Conservation (phyloP, 2,888 invertebrate species). For the Stomorhina lunata region DNA sequence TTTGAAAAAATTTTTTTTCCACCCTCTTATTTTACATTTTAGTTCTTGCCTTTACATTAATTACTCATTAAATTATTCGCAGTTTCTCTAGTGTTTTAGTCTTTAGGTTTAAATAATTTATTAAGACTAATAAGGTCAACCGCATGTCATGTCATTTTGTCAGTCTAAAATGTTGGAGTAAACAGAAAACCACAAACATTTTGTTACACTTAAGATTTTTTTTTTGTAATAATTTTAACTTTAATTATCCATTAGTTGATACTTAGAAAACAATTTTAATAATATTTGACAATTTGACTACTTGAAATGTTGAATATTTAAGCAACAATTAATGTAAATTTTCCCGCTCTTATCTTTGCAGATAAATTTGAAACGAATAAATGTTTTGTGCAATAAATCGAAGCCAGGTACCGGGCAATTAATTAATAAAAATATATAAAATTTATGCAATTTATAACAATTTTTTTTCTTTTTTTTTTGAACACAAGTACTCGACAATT, state of each 20-base stretch:
- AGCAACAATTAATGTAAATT: conserved; percentile 43
- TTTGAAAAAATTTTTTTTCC: too few species aligned
- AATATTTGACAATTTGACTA: conserved; percentile 38
- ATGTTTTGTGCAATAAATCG: conserved; percentile 30
- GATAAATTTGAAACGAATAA: conserved; percentile 49
- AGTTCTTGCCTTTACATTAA: not conserved
- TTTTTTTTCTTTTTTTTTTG: too few species aligned
- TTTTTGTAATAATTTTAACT: not conserved
- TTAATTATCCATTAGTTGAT: conserved; percentile 12
- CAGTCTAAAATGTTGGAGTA: not conserved
- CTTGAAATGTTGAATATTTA: conserved; percentile 45
- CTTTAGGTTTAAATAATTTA: not conserved
- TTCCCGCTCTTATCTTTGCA: conserved; percentile 54
- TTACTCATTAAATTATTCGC: not conserved
- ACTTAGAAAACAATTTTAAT: conserved; percentile 30
- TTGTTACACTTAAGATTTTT: too few species aligned
- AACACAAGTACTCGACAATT: conserved; percentile 25
- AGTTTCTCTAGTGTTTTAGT: not conserved
- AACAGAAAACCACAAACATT: conserved; percentile 3
- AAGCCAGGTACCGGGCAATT: conserved; percentile 26
- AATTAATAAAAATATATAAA: conserved; percentile 27
- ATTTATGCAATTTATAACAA: conserved; percentile 40
- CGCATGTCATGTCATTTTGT: conserved; percentile 15
- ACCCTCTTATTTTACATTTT: too few species aligned
- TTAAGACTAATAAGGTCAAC: conserved; percentile 36